Percentiles rank a stretch among this genome's conserved stretches.
These are phyloP conservation scores for Brachyptera putata DNA, from an alignment of 2,888 invertebrate species.

Conservation along the genomic window DNA sequence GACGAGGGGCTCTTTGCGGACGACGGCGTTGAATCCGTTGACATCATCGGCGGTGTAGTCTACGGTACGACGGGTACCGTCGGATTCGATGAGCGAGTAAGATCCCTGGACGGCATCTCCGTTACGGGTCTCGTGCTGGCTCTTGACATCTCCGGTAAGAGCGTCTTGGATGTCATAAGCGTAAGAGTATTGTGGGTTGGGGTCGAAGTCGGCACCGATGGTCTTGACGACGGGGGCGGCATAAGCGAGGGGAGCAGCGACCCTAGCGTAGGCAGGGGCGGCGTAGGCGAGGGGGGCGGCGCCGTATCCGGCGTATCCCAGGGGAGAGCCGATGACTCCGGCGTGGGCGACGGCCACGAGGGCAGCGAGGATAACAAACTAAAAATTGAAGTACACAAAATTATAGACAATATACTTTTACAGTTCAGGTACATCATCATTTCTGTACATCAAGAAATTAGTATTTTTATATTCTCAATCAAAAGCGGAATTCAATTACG, in stretches of 20 bases:
- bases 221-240: constrained; percentile 2
- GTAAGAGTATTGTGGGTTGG: constrained; percentile 33
- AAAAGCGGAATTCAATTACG: no score
- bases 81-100: constrained; percentile 31
- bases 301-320: no score
- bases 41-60: constrained; percentile 32
- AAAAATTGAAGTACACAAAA: background rate
- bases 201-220: constrained; percentile 27
- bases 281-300: no score
- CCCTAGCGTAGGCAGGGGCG: no score
- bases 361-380: constrained; percentile 30
- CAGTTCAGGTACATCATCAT: no score
- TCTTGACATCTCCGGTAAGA: constrained; percentile 32
- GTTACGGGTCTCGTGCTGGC: constrained; percentile 30
- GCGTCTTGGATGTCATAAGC: constrained; percentile 29
- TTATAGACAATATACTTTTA: no score
- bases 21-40: constrained; percentile 34
- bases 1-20: constrained; percentile 33
- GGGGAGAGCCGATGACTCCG: constrained; percentile 29
- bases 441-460: no score
- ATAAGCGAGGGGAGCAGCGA: constrained; percentile 18
- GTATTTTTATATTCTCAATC: no score
- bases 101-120: constrained; percentile 31
- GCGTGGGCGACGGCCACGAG: constrained; percentile 31
- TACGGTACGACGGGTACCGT: constrained; percentile 30